phyloP scores from a whole-genome alignment of 2,797 vertebrate genomes.

The Natrix natrix region DNA sequence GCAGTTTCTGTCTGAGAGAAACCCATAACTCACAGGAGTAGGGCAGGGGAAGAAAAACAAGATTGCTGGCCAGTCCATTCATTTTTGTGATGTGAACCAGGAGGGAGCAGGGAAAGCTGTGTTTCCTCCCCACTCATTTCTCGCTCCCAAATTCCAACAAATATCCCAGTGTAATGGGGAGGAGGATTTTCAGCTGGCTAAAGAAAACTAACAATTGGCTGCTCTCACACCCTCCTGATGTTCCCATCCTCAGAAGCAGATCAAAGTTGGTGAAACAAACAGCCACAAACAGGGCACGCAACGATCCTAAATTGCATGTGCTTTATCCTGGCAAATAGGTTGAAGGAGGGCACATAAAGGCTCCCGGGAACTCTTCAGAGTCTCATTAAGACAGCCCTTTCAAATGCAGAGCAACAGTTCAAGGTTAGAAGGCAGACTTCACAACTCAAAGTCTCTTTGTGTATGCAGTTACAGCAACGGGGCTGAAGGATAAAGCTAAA shows the following conservation, averaged over 20 bases:
- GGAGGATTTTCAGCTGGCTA: neutral
- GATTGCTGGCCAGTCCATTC: neutral
- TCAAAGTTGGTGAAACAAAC: neutral
- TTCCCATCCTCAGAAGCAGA: neutral
- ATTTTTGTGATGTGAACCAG: neutral
- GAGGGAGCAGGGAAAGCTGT: neutral
- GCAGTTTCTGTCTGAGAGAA: neutral
- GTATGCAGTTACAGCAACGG: neutral
- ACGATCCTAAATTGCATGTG: neutral
- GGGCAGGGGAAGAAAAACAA: neutral
- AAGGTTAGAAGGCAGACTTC: neutral
- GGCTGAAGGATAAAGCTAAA: neutral
- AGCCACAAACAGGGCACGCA: neutral
- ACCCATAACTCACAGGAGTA: neutral
- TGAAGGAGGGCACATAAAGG: neutral
- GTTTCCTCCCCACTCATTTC: accelerated
- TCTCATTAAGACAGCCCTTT: neutral
- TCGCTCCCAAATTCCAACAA: neutral
- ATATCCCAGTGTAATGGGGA: neutral
- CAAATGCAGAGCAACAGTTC: neutral
- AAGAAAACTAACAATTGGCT: neutral
- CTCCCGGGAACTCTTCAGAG: neutral
- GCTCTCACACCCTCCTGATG: neutral
- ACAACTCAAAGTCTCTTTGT: neutral
- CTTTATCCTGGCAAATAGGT: neutral